phyloP scores from a whole-genome alignment of 2,888 invertebrate genomes.

The Disparrhopalites patrizii region DNA sequence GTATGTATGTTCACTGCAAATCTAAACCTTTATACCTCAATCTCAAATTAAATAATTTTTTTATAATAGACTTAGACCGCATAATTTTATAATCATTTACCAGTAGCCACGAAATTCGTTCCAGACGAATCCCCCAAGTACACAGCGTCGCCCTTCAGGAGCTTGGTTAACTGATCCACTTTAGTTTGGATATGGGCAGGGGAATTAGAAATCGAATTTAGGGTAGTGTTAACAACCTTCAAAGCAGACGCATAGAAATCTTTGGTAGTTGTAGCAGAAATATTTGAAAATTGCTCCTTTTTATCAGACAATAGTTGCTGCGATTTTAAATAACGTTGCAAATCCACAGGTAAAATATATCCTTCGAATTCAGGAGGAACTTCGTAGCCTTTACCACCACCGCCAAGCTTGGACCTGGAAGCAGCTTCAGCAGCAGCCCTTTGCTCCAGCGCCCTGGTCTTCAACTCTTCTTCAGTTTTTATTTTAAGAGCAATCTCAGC shows the following conservation, averaged over 20 bases:
- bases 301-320: slow-evolving; percentile 34
- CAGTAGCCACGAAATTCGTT: slow-evolving; percentile 30
- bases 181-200: slow-evolving; percentile 32
- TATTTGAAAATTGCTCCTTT: slow-evolving; percentile 36
- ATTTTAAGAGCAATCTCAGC: not conserved
- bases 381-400: slow-evolving; percentile 5
- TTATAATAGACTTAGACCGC: no score
- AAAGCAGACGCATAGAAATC: slow-evolving; percentile 42
- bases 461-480: slow-evolving; percentile 14
- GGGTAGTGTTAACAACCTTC: slow-evolving; percentile 44
- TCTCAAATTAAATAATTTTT: no score
- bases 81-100: slow-evolving; percentile 22
- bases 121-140: slow-evolving; percentile 35
- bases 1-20: no score
- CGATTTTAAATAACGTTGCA: slow-evolving; percentile 34
- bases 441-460: slow-evolving; percentile 10
- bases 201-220: slow-evolving; percentile 42
- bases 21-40: no score
- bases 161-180: slow-evolving; percentile 38
- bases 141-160: slow-evolving; percentile 40
- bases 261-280: slow-evolving; percentile 32
- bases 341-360: slow-evolving; percentile 35
- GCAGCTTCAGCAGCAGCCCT: not conserved
- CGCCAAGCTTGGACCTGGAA: not conserved
- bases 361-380: slow-evolving; percentile 37